Base-by-base conservation (phyloP, 2,113 vertebrate species). In the Calidris pygmaea region DNA sequence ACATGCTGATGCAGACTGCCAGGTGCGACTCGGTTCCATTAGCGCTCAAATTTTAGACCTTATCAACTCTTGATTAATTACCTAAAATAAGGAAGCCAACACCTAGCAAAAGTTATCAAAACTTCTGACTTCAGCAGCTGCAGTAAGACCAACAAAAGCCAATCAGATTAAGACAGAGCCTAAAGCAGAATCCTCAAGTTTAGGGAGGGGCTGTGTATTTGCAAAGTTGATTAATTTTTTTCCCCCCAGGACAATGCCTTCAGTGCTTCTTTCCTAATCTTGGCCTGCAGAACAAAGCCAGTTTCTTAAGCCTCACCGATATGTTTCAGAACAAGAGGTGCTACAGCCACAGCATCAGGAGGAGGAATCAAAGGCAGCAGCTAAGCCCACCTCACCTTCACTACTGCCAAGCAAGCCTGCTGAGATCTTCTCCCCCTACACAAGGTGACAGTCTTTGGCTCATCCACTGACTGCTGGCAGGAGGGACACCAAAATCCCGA, bases 351-450 rank as follows among this genome's bases (percentile, higher is more conserved):
- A 68, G 37, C 50, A 30, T 30, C n/a, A 68, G 8, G 5, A 66
- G 21, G 60, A 59, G 15, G 56, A 72, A 84, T 13, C n/a, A 62
- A 52, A 60, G 47, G 70, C 70, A 56, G 81, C 35, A 91, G 58
- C 41, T 39, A n/a, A 74, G 47, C 66, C 41, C 2, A 0, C 6
- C 39, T 50, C 68, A 50, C 6, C 47, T 48, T 53, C 27, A 27
- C 8, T 20, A 37, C 30, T 47, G 35, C 70, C 43, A 59, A 35
- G 47, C 7, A 50, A 83, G 7, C 52, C 58, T 22, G 39, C 23
- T 4, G 48, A 68, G 22, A 39, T 17, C 22, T 60, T 56, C 39
- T 39, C 2, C 14, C 15, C 19, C 35, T n/a, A 0, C 1, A 18
- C 12, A 29, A 77, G 58, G 39, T 55, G 76, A 39, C 32, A 68